These are phyloP conservation scores for Metopolophium dirhodum DNA, from an alignment of 1,140 invertebrate genomes.

Conservation along the genomic window DNA sequence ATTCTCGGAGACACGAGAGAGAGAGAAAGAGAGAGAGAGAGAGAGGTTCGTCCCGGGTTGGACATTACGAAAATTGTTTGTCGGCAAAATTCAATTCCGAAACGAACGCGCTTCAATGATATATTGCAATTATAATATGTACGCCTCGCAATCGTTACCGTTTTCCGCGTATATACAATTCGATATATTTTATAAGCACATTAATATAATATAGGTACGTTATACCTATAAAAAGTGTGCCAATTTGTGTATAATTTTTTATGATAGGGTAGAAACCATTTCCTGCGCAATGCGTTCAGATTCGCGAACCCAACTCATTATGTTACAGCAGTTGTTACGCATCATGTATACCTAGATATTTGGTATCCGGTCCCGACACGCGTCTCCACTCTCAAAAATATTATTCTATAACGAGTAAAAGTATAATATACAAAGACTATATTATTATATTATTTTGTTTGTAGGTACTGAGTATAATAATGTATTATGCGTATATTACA, in stretches of 20 bases:
- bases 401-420: neutral
- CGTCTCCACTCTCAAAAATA: no score
- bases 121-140: neutral
- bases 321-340: no score
- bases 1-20: neutral
- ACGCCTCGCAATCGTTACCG: neutral
- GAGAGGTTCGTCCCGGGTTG: no score
- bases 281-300: neutral
- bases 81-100: slow-evolving; percentile 3
- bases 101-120: neutral
- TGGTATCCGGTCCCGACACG: neutral
- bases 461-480: no score
- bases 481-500: neutral
- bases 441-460: neutral
- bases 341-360: neutral
- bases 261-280: neutral
- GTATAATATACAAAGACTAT: neutral
- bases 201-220: neutral
- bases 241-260: neutral
- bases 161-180: neutral
- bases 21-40: no score
- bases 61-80: slow-evolving; percentile 16
- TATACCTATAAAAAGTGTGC: no score
- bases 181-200: neutral
- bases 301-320: neutral